Evolutionary conservation across 2,888 invertebrate species (phyloP).

Genomic region (Cinara cedri): DNA sequence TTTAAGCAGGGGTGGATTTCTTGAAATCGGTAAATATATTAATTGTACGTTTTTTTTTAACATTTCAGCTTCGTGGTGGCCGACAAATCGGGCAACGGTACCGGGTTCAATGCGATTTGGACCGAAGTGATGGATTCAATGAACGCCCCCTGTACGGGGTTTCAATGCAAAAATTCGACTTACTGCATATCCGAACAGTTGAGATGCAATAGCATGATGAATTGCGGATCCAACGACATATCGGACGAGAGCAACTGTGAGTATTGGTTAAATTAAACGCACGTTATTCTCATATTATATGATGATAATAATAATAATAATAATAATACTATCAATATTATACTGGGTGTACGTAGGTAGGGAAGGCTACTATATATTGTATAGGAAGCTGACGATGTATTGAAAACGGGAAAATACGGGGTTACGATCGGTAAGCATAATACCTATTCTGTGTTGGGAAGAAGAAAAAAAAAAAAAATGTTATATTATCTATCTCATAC

Average conservation of each 20-base stretch:
- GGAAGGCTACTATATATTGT: no score
- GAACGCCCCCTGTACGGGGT: conserved; percentile 69
- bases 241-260: conserved; percentile 83
- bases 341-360: no score
- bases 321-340: no score
- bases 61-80: conserved; percentile 85
- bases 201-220: conserved; percentile 78
- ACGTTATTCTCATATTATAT: no score
- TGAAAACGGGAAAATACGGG: not conserved
- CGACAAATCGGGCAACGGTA: conserved; percentile 91
- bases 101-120: conserved; percentile 93
- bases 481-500: not conserved
- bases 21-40: no score
- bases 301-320: no score
- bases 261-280: conserved; percentile 65
- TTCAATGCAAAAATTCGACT: conserved; percentile 73
- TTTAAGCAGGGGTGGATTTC: no score
- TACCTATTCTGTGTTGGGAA: not conserved
- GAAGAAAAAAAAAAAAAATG: not conserved
- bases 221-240: conserved; percentile 81
- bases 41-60: no score
- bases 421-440: no score
- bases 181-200: conserved; percentile 81
- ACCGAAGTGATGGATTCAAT: conserved; percentile 77
- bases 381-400: no score